Percentiles rank a stretch among this genome's conserved stretches.
Evolutionary conservation across 2,888 invertebrate genomes (phyloP).

Genomic region (Lathronympha strigana): DNA sequence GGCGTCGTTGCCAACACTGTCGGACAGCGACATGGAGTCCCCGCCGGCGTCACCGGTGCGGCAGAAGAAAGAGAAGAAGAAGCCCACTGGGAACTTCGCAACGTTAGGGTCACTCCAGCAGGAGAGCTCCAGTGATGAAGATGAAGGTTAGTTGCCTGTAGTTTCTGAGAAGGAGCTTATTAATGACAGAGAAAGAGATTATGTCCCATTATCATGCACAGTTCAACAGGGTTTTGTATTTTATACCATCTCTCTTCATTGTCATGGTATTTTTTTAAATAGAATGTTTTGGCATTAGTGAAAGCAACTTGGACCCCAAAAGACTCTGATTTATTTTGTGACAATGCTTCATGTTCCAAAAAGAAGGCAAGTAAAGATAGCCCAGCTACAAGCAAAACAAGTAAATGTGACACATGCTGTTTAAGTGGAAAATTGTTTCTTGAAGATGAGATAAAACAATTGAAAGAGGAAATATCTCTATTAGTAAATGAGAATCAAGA

Average conservation of each 20-base stretch:
- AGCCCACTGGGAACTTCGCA: constrained; percentile 81
- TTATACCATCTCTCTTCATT: no score
- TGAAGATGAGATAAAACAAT: constrained; percentile 53
- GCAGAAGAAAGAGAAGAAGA: constrained; percentile 69
- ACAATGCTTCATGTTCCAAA: constrained; percentile 51
- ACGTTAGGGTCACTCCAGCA: constrained; percentile 84
- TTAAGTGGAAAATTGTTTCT: not conserved
- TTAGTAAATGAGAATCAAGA: constrained; percentile 61
- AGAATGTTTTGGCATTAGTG: constrained; percentile 3
- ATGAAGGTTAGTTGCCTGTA: constrained; percentile 75
- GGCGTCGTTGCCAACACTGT: constrained; percentile 59
- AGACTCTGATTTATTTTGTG: constrained; percentile 51
- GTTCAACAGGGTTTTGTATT: not conserved
- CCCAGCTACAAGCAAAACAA: constrained; percentile 17
- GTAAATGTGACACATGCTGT: not conserved
- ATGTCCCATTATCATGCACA: not conserved
- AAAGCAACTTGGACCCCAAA: constrained; percentile 46
- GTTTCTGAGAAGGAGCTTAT: constrained; percentile 3
- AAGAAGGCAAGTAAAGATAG: constrained; percentile 33
- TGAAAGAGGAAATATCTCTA: constrained; percentile 59
- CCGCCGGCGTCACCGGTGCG: constrained; percentile 66
- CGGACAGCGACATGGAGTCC: constrained; percentile 75
- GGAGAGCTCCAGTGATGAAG: constrained; percentile 85
- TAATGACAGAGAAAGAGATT: no score
- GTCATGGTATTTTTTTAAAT: no score